A percentile compares a stretch with the other conserved stretches of the same genome.
These are phyloP conservation scores for Aquatica leii DNA, from an alignment of 2,888 invertebrate genomes.

Conservation along the genomic window DNA sequence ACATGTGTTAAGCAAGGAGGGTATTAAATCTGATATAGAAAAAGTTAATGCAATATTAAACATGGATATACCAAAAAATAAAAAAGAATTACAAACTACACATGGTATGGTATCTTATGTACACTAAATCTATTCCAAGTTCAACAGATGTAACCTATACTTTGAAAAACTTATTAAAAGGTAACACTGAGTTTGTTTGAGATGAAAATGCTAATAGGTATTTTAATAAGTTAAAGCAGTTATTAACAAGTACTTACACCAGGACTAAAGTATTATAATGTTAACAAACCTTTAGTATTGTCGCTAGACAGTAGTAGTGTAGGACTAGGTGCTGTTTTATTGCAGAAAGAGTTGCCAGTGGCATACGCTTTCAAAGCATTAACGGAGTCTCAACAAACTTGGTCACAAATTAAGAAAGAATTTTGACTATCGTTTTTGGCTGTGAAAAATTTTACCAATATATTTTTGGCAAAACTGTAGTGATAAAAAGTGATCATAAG, in stretches of 20 bases:
- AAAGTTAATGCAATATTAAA: conserved; percentile 33
- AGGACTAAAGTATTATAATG: neutral
- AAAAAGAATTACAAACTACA: conserved; percentile 33
- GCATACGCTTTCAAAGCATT: conserved; percentile 48
- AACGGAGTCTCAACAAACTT: conserved; percentile 44
- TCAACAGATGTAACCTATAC: conserved; percentile 29
- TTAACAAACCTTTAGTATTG: conserved; percentile 4
- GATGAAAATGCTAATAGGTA: neutral
- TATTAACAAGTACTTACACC: neutral
- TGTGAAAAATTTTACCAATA: conserved; percentile 50
- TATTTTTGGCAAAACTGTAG: conserved; percentile 40
- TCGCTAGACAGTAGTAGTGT: conserved; percentile 13
- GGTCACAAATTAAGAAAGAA: conserved; percentile 52
- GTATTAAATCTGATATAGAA: conserved; percentile 1
- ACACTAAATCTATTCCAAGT: conserved; percentile 31
- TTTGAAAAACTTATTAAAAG: conserved; percentile 19
- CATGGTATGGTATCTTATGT: conserved; percentile 38
- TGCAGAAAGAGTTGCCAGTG: conserved; percentile 50
- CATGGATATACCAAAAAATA: conserved; percentile 22
- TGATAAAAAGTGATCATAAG: conserved; percentile 35
- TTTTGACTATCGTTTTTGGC: conserved; percentile 48
- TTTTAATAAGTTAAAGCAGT: neutral
- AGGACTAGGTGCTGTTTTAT: conserved; percentile 47
- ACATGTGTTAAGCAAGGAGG: conserved; percentile 1
- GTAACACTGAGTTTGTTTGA: neutral